Conservation (phyloP, 2,888 invertebrate species). For the Ophraella communa region DNA sequence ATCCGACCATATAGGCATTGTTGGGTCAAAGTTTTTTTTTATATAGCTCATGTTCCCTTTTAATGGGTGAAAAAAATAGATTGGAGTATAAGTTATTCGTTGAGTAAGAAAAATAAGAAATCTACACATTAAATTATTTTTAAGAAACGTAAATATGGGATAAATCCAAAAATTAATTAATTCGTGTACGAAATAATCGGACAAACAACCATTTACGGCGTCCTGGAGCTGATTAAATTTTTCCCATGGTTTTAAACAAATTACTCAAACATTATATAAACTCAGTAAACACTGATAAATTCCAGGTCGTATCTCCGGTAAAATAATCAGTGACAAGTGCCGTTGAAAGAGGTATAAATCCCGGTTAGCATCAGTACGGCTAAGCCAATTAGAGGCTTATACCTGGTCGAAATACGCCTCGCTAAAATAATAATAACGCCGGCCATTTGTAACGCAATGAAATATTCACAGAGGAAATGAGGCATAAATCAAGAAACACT, state of each 20-base stretch:
- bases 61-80: too few relatives aligned
- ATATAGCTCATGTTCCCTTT: too few relatives aligned
- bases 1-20: too few relatives aligned
- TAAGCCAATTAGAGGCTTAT: conserved; percentile 54
- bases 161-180: too few relatives aligned
- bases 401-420: conserved; percentile 48
- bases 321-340: conserved; percentile 54
- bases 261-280: conserved; percentile 38
- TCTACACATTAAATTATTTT: too few relatives aligned
- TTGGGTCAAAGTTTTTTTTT: too few relatives aligned
- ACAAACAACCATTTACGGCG: not conserved
- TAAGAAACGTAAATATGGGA: too few relatives aligned
- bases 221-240: too few relatives aligned
- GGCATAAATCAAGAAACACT: conserved; percentile 47
- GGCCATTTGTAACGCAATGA: conserved; percentile 55
- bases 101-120: too few relatives aligned
- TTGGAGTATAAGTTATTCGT: too few relatives aligned
- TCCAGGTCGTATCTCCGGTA: conserved; percentile 45
- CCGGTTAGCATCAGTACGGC: conserved; percentile 51
- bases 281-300: conserved; percentile 50
- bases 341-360: conserved; percentile 55
- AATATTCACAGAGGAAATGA: conserved; percentile 49
- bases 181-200: too few relatives aligned
- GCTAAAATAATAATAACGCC: conserved; percentile 56
- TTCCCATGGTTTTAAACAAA: conserved; percentile 34